Evolutionary conservation across 2,113 vertebrate species (phyloP), one percentile per base, ranked within the genome.

Genomic region (Catharus minimus): DNA sequence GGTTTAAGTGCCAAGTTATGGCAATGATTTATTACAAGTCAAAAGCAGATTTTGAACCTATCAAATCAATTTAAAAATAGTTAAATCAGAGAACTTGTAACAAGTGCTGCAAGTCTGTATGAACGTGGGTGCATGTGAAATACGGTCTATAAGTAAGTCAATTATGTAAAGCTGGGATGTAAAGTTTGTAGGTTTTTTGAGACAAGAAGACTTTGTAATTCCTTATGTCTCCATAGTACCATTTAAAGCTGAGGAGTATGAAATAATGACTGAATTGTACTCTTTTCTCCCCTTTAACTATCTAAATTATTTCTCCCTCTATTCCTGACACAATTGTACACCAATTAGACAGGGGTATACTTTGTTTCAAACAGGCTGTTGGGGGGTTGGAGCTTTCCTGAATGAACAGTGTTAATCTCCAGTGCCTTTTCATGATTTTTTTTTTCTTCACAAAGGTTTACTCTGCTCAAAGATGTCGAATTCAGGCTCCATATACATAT

Each of bases 321-420:
- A 15, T 92, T 92, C 66, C 71, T 72, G 66, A 83, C 55, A 62
- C 83, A 94, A 78, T 90, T 92, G 73, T 88, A 74, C 84, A 62
- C 81, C 89, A 94, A 91, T 95, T 95, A 96, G 93, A 66, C 27
- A 69, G 89, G 81, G 86, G 44, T 92, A 74, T 76, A 95, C 89
- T 96, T 95, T 94, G 92, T 95, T 96, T 96, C 86, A 90, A 92
- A 93, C 91, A 82, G 91, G 56, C 90, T 95, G 1, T 58, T 95
- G 73, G 23, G 39, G 55, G 36, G 24, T 64, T 90, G 84, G 46
- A 78, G 66, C 74, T 84, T 89, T 93, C 58, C 36, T 89, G 91
- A 96, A 95, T 89, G 88, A 93, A 77, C 85, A 73, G 77, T 89
- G 90, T 95, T 97, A 95, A 96, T 97, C 95, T 96, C 85, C 88